Evolutionary conservation across 1,140 invertebrate genomes (phyloP), one percentile per base, ranked within the genome.

Genomic region (Antheraea mylitta): DNA sequence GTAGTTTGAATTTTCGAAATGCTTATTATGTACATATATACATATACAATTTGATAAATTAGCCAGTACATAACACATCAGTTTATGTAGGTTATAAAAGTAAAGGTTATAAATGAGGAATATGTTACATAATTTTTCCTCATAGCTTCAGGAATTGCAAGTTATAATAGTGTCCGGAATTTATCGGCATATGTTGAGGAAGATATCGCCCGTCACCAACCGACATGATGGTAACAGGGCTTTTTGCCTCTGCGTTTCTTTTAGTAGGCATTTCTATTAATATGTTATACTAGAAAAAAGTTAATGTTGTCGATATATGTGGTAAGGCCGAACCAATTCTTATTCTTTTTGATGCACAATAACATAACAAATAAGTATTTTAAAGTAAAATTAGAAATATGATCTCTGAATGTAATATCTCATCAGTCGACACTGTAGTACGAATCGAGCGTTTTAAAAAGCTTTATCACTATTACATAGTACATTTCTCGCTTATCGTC

Each of bases 401-500:
- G 1, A 2, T 30, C 22, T 30, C 22, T 30, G 22, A 30, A 30
- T 30, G 4, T 30, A 30, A 30, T 30, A 2, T 2, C 4, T 30
- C 4, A 30, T 30, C 22, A 30, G 22, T 30, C 22, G 22, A 4
- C 22, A 30, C 22, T 30, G 22, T 30, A 30, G 4, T 30, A 30
- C 22, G 1, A 30, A 30, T 30, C 1, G 1, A 30, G 22, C 22
- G 22, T 30, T 30, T 42, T 42, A 42, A 9, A 42, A 11, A 65
- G 64, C 70, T 61, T 69, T 73, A 76, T 74, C 74, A 74, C 66
- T 62, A 71, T 81, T 72, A 81, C 83, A 42, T 11, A 80, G 76
- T 83, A 87, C 81, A 86, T 82, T 83, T 78, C 76, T 74, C 81
- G 72, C 72, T 81, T 80, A 82, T 87, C 83, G 80, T 70, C 88